Conservation (phyloP, 2,113 vertebrate species). For the Phalacrocorax pelagicus region DNA sequence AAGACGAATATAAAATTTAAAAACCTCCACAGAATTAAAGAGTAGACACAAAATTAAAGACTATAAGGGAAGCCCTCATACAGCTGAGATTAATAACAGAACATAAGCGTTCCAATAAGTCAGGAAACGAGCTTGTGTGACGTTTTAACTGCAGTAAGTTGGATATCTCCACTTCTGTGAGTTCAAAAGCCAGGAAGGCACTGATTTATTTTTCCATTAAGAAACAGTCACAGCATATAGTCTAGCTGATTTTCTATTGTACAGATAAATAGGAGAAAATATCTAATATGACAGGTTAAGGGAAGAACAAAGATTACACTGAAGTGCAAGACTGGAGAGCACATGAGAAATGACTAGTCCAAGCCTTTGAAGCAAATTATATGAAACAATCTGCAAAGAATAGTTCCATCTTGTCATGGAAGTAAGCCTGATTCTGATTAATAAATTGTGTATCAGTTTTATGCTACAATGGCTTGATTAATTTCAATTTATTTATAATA, state of each 20-base stretch:
- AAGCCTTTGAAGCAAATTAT: not conserved
- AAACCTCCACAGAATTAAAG: not conserved
- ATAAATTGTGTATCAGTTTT: not conserved
- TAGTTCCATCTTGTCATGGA: not conserved
- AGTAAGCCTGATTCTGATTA: not conserved
- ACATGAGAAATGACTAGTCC: not conserved
- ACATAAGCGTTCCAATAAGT: not conserved
- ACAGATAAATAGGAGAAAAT: slow-evolving; percentile 31
- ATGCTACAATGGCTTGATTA: not conserved
- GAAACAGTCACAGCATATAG: slow-evolving; percentile 5
- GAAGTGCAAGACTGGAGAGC: slow-evolving; percentile 1
- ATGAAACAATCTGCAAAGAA: not conserved
- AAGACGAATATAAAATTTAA: not conserved
- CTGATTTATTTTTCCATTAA: slow-evolving; percentile 30
- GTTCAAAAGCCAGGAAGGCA: not conserved
- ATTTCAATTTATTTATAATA: not conserved
- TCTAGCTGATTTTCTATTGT: slow-evolving; percentile 3
- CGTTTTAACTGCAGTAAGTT: not conserved
- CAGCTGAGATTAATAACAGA: not conserved
- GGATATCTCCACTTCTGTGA: not conserved
- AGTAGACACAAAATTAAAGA: not conserved
- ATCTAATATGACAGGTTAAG: slow-evolving; percentile 44
- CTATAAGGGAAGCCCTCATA: not conserved
- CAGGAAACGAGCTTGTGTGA: not conserved
- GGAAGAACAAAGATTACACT: slow-evolving; percentile 9